Evolutionary conservation across 2,113 vertebrate genomes (phyloP), one percentile per base, ranked within the genome.

Genomic region (Lampris incognitus): DNA sequence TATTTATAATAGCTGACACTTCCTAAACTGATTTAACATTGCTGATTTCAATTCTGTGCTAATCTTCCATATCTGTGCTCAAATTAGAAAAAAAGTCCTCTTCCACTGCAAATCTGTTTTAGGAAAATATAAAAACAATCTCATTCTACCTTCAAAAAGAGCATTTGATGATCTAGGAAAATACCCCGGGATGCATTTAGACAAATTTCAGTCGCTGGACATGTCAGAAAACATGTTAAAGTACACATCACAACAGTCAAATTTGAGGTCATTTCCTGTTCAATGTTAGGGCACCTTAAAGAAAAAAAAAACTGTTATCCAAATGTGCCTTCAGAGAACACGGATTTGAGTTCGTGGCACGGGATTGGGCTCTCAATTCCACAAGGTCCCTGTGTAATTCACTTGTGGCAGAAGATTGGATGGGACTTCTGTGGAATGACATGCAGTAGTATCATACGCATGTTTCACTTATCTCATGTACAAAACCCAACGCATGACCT

Each of bases 401-500:
- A 36, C 37, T 69, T 38, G 5, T 36, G 49, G 3, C 5, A 3
- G 39, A 9, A 50, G 11, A 65, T 10, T 55, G 24, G 37, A 46
- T 10, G n/a, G 6, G 46, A 52, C 44, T 36, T 40, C n/a, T 48
- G 48, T 57, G 40, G 62, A 48, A 24, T 39, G 76, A 67, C 39
- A 39, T 13, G 46, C 50, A 58, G 62, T 10, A 11, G 50, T 36
- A 24, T 69, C 63, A 44, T 36, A 55, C 74, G 77, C 75, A 76
- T 84, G 51, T 76, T 63, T 77, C 69, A 79, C 69, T 67, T 55
- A 49, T 66, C 56, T 41, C 82, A 66, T 81, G 74, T 51, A 84
- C 76, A 78, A 77, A 69, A 57, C 44, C 69, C 55, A 52, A 82
- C 1, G 7, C 59, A 76, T 63, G 67, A 69, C 80, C 74, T 82